A percentile compares a stretch with the other conserved stretches of the same genome.
Conservation (phyloP, 2,888 invertebrate species). For the Heliconius ethilla region DNA sequence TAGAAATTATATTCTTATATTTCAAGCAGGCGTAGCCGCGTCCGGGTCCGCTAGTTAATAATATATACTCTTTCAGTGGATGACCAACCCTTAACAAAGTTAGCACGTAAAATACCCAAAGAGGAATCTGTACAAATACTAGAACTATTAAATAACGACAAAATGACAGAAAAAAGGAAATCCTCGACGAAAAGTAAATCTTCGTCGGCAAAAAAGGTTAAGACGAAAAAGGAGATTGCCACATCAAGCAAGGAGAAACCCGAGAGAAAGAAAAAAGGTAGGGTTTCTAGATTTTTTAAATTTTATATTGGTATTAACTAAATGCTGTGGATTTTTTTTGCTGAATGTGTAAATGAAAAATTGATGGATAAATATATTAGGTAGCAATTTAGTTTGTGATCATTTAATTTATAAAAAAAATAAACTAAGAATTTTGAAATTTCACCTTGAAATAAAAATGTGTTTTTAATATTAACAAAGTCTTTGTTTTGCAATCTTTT, state of each 20-base stretch:
- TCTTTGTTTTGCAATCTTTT: neutral
- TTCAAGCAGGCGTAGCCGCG: too few species aligned
- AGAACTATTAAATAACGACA: conserved; percentile 64
- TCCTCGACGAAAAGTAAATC: conserved; percentile 60
- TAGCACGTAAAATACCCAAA: conserved; percentile 71
- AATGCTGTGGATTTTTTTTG: conserved; percentile 53
- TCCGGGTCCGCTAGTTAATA: too few species aligned
- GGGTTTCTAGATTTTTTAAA: conserved; percentile 51
- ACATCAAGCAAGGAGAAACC: conserved; percentile 59
- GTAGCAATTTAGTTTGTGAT: too few species aligned
- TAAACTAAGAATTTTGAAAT: neutral
- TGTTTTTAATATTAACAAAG: neutral
- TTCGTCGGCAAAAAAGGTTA: conserved; percentile 61
- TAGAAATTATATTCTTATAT: too few species aligned
- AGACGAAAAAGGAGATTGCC: conserved; percentile 61
- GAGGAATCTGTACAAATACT: conserved; percentile 66
- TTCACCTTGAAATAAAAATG: neutral
- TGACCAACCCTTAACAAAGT: conserved; percentile 68
- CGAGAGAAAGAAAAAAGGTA: conserved; percentile 78
- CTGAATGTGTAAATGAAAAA: neutral
- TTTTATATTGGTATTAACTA: conserved; percentile 46
- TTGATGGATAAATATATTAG: too few species aligned
- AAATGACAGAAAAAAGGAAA: conserved; percentile 66
- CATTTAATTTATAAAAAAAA: neutral
- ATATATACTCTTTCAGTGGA: conserved; percentile 63